Evolutionary conservation across 2,797 vertebrate genomes (phyloP), one percentile per base, ranked within the genome.

Genomic region (Halcyon leucocephala): DNA sequence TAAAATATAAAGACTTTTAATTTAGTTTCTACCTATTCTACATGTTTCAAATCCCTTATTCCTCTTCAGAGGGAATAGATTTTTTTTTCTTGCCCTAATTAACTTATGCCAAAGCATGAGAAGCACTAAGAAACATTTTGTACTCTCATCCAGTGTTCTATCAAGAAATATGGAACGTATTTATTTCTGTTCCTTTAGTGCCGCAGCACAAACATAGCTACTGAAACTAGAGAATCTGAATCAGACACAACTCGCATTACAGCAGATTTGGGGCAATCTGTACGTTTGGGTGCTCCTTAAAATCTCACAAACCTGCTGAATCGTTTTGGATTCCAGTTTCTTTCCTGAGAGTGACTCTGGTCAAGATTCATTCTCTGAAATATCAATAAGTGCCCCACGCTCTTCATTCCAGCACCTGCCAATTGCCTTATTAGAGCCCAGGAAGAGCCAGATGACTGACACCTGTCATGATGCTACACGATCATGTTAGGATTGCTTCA

Each of bases 71-170:
- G 28, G 62, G 55, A 93, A 92, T 91, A 72, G 91, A 84, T 90
- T 93, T 93, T 84, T 28, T 51, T 28, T 51, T 70, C 83, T 90
- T 85, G 74, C 78, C 58, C 82, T 96, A 70, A 95, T 96, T 91
- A 82, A 82, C 69, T 95, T 91, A 89, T 33, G 86, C 84, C 94
- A 89, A 76, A 87, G 86, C 93, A 85, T 51, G 86, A 86, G 58
- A 25, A 93, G 58, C 70, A 82, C 78, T 77, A 82, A 73, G 95
- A 96, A 95, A 97, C 95, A 77, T 82, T 94, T 70, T 96, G 95
- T 94, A 82, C 94, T 86, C 92, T 84, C 3, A 5, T 54, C 69
- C 88, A 86, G 42, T 55, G 48, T 73, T 91, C 94, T 69, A 28
- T 82, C 66, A 66, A 91, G 91, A 89, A 93, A 69, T 22, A 62